Conservation (phyloP, 2,888 invertebrate species). For the Apodemia hepburni region DNA sequence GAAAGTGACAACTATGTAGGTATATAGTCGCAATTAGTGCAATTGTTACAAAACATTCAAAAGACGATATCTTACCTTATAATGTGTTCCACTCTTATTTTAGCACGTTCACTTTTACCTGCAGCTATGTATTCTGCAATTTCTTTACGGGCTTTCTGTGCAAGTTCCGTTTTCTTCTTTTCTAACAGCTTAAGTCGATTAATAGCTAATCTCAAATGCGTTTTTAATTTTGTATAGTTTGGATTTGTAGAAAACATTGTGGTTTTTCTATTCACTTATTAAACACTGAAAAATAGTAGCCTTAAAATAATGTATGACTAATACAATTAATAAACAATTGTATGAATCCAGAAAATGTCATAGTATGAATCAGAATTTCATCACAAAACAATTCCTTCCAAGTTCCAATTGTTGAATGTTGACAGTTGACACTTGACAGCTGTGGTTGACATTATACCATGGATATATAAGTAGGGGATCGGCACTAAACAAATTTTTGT, state of each 20-base stretch:
- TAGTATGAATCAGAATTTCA: conserved; percentile 2
- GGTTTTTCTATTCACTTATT: conserved; percentile 24
- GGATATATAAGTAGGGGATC: too few relatives aligned
- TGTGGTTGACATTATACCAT: too few relatives aligned
- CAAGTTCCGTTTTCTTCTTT: conserved; percentile 98
- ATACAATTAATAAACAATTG: conserved; percentile 1
- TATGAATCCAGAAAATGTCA: too few relatives aligned
- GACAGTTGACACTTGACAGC: too few relatives aligned
- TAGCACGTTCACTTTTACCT: conserved; percentile 93
- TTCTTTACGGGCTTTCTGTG: conserved; percentile 97
- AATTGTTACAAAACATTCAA: not conserved
- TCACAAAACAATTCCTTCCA: too few relatives aligned
- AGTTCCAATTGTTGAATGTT: too few relatives aligned
- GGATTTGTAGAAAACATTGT: conserved; percentile 95
- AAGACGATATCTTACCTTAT: conserved; percentile 80
- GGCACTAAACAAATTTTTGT: too few relatives aligned
- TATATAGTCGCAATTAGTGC: too few relatives aligned
- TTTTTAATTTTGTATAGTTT: conserved; percentile 97
- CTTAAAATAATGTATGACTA: not conserved
- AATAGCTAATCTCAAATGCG: conserved; percentile 94
- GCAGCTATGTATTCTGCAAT: conserved; percentile 96
- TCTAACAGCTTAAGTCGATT: conserved; percentile 96
- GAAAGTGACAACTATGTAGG: not conserved
- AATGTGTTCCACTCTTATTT: conserved; percentile 98
- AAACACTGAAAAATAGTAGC: conserved; percentile 24